Evolutionary conservation across 2,888 invertebrate genomes (phyloP), one percentile per base, ranked within the genome.

Genomic region (Artemia sinica): DNA sequence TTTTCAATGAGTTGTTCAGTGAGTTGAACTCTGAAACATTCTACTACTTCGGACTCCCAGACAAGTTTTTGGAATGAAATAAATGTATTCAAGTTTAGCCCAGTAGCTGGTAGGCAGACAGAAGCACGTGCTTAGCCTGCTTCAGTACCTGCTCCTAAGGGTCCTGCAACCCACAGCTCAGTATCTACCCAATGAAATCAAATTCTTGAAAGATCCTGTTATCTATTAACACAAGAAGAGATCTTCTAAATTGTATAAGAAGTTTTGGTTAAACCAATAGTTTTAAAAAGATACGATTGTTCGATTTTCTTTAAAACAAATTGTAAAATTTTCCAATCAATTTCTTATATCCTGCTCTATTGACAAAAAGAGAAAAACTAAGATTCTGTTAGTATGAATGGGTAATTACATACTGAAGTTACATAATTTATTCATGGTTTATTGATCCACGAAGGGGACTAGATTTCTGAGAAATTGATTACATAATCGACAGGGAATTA

Each of bases 221-320:
- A 13, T n/a, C 28, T 41, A 66, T 52, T n/a, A 68, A 70, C 28
- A 68, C 70, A 13, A n/a, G 70, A 50, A 68, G 68, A 49, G 70
- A 70, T 12, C 66, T 70, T 28, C 65, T 70, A 49, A 70, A 66
- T 50, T 68, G 68, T 28, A 70, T 70, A n/a, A 67, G 68, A 66
- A 66, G 18, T 49, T 70, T 70, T 65, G 66, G 58, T 18, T 50
- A 51, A 13, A 66, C 66, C 11, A 58, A 49, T 8, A 12, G 68
- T 66, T 52, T 70, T 8, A 68, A 66, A 49, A 70, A 70, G 68
- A 68, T 70, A 70, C 50, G 28, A 2, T 10, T 66, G 50, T 12
- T 69, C 49, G 41, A 41, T 11, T 1, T 12, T 67, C 52, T 11
- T n/a, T 52, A 52, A 52, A n/a, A n/a, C n/a, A n/a, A n/a, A n/a